Conservation (phyloP, 2,113 vertebrate species). For the Tetrax tetrax region DNA sequence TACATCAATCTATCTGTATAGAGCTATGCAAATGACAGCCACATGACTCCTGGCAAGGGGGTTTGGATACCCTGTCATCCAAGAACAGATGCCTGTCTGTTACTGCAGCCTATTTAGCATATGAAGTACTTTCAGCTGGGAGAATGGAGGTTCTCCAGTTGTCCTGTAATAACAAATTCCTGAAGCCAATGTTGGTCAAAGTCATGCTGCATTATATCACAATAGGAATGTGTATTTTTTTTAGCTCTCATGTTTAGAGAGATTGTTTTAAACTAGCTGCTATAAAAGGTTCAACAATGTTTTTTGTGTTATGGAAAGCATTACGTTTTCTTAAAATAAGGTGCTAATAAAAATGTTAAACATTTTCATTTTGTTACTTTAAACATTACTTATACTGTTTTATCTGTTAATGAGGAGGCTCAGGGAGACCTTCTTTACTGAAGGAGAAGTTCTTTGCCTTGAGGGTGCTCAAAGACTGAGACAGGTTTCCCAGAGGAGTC, state of each 20-base stretch:
- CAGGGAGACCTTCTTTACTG: not conserved
- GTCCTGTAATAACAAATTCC: not conserved
- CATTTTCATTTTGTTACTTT: not conserved
- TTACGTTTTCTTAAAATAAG: not conserved
- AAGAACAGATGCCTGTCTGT: not conserved
- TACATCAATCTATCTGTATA: not conserved
- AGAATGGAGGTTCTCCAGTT: not conserved
- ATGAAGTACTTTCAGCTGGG: not conserved
- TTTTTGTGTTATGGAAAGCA: not conserved
- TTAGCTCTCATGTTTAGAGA: not conserved
- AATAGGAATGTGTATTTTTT: too few relatives aligned
- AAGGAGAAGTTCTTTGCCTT: not conserved
- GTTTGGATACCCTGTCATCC: not conserved
- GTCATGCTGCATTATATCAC: accelerated
- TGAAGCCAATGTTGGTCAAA: not conserved
- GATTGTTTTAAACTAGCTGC: not conserved
- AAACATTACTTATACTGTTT: not conserved
- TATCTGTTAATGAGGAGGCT: not conserved
- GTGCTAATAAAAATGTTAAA: not conserved
- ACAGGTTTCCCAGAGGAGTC: too few relatives aligned
- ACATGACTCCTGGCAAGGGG: not conserved
- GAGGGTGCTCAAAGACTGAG: too few relatives aligned
- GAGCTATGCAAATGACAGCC: not conserved
- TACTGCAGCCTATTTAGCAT: not conserved
- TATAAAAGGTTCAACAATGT: not conserved